Conservation (phyloP, 2,888 invertebrate genomes). For the Synanthedon vespiformis region DNA sequence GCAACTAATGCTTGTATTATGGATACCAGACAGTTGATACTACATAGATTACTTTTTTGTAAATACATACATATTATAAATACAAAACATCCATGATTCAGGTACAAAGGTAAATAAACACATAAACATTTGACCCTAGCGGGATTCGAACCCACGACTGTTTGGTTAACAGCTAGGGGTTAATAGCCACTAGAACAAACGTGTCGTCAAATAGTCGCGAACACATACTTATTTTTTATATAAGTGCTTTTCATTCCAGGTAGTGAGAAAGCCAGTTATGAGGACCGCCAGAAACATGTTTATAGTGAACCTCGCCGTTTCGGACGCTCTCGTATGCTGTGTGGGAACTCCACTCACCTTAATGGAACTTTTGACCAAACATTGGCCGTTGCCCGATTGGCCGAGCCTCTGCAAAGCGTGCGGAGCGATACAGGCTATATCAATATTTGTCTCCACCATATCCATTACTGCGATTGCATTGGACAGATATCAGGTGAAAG, state of each 20-base stretch:
- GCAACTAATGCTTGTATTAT: too few relatives aligned
- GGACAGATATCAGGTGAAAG: constrained; percentile 81
- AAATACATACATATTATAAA: too few relatives aligned
- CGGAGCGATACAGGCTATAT: constrained; percentile 88
- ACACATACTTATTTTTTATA: not conserved
- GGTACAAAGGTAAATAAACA: too few relatives aligned
- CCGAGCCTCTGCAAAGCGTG: constrained; percentile 86
- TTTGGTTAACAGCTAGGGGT: too few relatives aligned
- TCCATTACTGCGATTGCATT: constrained; percentile 92
- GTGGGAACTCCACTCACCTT: constrained; percentile 92
- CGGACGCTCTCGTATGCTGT: constrained; percentile 86
- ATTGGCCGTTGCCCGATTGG: constrained; percentile 88
- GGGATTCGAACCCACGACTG: too few relatives aligned
- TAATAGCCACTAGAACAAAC: too few relatives aligned
- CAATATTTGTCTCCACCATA: constrained; percentile 93
- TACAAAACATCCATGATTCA: too few relatives aligned
- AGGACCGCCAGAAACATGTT: constrained; percentile 93
- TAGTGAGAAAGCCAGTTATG: constrained; percentile 89
- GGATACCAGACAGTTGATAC: too few relatives aligned
- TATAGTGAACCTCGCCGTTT: constrained; percentile 89
- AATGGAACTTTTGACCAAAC: constrained; percentile 85
- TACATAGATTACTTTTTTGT: too few relatives aligned
- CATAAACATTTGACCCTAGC: too few relatives aligned
- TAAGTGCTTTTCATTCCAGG: constrained; percentile 43
- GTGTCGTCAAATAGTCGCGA: not conserved